Evolutionary conservation across 2,888 invertebrate species (phyloP).

Genomic region (Lottia gigantea): DNA sequence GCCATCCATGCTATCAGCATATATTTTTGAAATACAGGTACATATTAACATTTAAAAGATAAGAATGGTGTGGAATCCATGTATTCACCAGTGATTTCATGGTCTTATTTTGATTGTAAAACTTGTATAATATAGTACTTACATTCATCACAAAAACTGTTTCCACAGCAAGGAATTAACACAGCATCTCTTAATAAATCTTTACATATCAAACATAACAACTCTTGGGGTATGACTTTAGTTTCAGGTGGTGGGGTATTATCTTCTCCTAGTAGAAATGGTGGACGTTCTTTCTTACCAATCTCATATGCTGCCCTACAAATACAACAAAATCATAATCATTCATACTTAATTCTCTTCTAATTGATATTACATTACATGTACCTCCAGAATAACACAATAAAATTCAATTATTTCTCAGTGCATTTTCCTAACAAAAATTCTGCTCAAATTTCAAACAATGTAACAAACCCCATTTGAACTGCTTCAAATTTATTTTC

Average conservation of each 20-base stretch:
- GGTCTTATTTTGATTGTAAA: no score
- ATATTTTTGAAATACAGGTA: not conserved
- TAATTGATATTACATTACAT: no score
- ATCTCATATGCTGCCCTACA: conserved; percentile 82
- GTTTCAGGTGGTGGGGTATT: conserved; percentile 35
- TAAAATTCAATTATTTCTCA: no score
- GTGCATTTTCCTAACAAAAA: no score
- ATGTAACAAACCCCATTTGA: no score
- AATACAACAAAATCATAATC: not conserved
- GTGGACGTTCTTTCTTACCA: conserved; percentile 78
- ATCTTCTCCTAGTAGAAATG: conserved; percentile 71
- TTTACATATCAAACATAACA: conserved; percentile 91
- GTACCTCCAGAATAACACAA: no score
- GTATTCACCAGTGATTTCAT: no score
- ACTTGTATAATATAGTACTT: conserved; percentile 67
- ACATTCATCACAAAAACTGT: conserved; percentile 99
- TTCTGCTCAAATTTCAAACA: no score
- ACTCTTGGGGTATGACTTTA: conserved; percentile 82
- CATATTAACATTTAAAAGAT: no score
- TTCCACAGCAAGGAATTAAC: conserved; percentile 97
- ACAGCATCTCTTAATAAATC: conserved; percentile 95
- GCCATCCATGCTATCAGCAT: not conserved
- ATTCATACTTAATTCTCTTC: no score
- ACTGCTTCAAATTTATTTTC: no score
- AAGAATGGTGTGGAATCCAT: not conserved